phyloP scores from a whole-genome alignment of 2,113 vertebrate species.

The Dicentrarchus labrax region DNA sequence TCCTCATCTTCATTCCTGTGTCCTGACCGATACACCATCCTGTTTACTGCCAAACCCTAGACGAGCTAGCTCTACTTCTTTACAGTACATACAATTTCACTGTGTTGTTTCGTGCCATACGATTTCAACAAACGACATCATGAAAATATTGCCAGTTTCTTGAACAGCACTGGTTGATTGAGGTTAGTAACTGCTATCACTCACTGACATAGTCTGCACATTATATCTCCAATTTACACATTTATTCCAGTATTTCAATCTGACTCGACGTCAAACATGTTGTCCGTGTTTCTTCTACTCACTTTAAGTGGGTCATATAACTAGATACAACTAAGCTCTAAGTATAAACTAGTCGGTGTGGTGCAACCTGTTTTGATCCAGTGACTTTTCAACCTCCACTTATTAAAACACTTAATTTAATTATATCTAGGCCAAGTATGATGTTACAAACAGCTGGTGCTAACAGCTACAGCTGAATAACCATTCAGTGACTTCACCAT shows the following conservation, averaged over 20 bases:
- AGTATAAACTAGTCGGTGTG: neutral
- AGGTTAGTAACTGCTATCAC: neutral
- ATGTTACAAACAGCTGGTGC: constrained; percentile 34
- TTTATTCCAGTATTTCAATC: neutral
- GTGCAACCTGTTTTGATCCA: neutral
- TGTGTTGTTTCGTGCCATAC: too few species aligned
- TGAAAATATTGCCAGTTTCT: neutral
- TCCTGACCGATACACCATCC: too few species aligned
- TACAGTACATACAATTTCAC: too few species aligned
- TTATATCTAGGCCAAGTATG: constrained; percentile 20
- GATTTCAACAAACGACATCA: too few species aligned
- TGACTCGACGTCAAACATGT: neutral
- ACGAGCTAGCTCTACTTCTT: too few species aligned
- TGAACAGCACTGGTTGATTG: neutral
- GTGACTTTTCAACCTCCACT: constrained; percentile 4
- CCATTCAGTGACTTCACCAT: constrained; percentile 25
- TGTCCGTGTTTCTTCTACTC: neutral
- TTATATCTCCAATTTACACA: neutral
- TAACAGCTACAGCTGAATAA: constrained; percentile 36
- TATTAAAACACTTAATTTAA: constrained; percentile 8
- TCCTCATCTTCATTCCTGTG: too few species aligned
- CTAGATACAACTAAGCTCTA: neutral
- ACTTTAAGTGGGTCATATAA: too few species aligned
- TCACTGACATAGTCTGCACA: neutral
- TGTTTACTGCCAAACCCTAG: too few species aligned